phyloP scores from a whole-genome alignment of 2,113 vertebrate species.

The Eulemur macaco region DNA sequence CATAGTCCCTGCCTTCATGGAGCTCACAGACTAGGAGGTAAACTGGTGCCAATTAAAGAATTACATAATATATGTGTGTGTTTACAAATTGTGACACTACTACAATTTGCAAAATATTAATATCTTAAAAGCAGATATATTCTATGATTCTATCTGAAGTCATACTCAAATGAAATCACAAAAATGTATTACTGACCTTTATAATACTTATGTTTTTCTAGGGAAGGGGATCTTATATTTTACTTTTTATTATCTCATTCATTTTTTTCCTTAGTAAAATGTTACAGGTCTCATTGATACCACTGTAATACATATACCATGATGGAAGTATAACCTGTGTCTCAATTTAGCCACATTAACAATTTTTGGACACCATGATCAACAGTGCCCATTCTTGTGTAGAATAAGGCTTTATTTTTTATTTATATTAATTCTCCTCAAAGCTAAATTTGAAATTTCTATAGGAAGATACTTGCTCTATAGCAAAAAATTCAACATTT shows the following conservation, averaged over 20 bases:
- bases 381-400: slow-evolving; percentile 53
- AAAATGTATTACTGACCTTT: not conserved
- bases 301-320: slow-evolving; percentile 74
- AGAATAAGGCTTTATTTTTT: slow-evolving; percentile 73
- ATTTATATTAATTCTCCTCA: not conserved
- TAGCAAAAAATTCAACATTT: not conserved
- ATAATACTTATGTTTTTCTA: not conserved
- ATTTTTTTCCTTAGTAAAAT: not conserved
- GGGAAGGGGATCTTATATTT: not conserved
- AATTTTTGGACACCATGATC: slow-evolving; percentile 63
- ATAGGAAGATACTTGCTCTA: not conserved
- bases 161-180: slow-evolving; percentile 14
- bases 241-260: not conserved
- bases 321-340: slow-evolving; percentile 85
- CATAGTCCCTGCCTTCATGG: not conserved
- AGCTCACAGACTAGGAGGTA: not conserved
- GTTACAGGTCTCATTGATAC: slow-evolving; percentile 86
- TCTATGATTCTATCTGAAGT: not conserved
- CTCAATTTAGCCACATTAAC: slow-evolving; percentile 79
- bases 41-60: not conserved
- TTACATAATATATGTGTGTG: not conserved
- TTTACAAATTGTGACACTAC: slow-evolving; percentile 4
- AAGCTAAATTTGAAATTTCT: slow-evolving; percentile 8
- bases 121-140: not conserved
- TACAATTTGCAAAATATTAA: not conserved